Conservation (phyloP, 2,797 vertebrate genomes). For the Sebastes ruberrimus region DNA sequence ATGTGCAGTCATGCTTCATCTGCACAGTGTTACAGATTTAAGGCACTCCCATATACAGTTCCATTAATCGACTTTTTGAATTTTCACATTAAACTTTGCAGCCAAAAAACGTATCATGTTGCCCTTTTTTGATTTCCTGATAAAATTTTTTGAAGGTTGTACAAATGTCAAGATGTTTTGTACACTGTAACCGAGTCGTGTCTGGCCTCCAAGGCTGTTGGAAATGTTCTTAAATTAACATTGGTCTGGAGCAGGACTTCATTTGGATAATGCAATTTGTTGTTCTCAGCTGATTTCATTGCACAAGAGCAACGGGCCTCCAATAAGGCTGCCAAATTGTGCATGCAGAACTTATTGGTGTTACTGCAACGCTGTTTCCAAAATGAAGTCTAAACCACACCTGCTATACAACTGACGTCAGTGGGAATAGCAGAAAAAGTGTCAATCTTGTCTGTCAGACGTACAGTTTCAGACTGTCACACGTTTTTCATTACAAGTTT, state of each 20-base stretch:
- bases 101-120: not conserved
- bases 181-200: not conserved
- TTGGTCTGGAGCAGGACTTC: not conserved
- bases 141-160: conserved; percentile 15
- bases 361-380: not conserved
- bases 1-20: not conserved
- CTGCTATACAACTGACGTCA: not conserved
- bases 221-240: conserved; percentile 15
- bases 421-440: not conserved
- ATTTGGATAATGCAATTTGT: not conserved
- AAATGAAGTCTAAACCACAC: not conserved
- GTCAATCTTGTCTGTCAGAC: not conserved
- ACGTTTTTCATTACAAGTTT: not conserved
- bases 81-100: not conserved
- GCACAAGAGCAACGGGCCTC: not conserved
- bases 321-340: not conserved
- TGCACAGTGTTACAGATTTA: not conserved
- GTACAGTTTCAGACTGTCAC: not conserved
- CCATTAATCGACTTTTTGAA: not conserved
- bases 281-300: not conserved
- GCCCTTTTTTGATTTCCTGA: not conserved
- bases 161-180: conserved; percentile 41
- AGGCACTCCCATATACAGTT: not conserved
- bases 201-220: conserved; percentile 24
- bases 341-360: not conserved